A percentile compares a stretch with the other conserved stretches of the same genome.
phyloP scores from a whole-genome alignment of 2,888 invertebrate species.

The Drosophila anomalata region DNA sequence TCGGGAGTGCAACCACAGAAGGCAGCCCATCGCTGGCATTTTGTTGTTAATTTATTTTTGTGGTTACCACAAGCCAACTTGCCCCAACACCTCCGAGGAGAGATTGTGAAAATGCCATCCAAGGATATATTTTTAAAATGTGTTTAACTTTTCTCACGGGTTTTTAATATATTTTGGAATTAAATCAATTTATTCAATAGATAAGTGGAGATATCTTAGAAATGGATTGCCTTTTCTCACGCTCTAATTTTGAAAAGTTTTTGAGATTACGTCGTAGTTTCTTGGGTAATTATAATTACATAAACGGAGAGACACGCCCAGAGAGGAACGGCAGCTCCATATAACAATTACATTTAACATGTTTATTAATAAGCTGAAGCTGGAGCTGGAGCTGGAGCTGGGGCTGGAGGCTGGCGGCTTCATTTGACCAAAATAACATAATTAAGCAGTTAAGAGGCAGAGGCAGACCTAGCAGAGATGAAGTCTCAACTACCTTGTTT shows the following conservation, averaged over 20 bases:
- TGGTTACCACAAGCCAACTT: conserved; percentile 72
- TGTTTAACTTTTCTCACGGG: conserved; percentile 60
- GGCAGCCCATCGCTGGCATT: conserved; percentile 14
- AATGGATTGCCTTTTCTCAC: not conserved
- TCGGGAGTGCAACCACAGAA: conserved; percentile 25
- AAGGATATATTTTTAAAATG: conserved; percentile 23
- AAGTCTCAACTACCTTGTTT: conserved; percentile 39
- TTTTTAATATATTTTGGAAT: not conserved
- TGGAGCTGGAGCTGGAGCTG: not conserved
- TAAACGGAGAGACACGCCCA: conserved; percentile 44
- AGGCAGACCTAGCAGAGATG: conserved; percentile 13
- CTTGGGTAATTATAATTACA: conserved; percentile 62
- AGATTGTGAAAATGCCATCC: conserved; percentile 27
- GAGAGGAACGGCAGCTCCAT: conserved; percentile 55
- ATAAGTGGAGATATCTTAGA: not conserved
- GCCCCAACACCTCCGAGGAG: conserved; percentile 65
- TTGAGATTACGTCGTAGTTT: conserved; percentile 20
- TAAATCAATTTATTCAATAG: not conserved
- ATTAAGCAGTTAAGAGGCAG: conserved; percentile 47
- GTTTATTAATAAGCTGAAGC: conserved; percentile 67
- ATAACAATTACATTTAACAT: conserved; percentile 77
- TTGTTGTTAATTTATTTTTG: conserved; percentile 50
- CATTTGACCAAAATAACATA: conserved; percentile 43
- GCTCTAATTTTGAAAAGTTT: conserved; percentile 11
- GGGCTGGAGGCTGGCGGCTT: conserved; percentile 20